Evolutionary conservation across 1,140 invertebrate species (phyloP).

Genomic region (Cataglyphis hispanica): DNA sequence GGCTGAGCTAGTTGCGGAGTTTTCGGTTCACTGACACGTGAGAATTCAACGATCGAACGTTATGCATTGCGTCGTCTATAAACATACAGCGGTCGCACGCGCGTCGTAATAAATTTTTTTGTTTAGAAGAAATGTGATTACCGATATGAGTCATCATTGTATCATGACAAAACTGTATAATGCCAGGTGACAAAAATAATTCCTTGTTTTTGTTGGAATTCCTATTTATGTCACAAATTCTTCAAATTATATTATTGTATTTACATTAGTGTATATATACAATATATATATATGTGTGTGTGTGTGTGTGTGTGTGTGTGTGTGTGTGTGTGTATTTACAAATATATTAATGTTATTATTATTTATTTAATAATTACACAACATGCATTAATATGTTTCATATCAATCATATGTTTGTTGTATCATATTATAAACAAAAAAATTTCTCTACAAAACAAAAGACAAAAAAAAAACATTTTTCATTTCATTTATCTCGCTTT

Average conservation of each 20-base stretch:
- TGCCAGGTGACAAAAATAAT: conserved; percentile 12
- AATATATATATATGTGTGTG: no score
- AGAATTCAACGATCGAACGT: conserved; percentile 49
- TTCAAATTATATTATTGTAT: background rate
- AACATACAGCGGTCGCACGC: conserved; percentile 21
- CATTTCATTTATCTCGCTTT: background rate
- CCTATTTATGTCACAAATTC: background rate
- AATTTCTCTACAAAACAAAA: background rate
- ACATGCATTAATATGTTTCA: background rate
- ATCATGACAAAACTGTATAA: background rate
- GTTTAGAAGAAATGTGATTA: conserved; percentile 41
- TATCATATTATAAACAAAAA: background rate
- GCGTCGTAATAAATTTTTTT: conserved; percentile 29
- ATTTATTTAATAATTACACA: background rate
- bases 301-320: no score
- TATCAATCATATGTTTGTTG: no score
- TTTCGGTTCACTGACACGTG: conserved; percentile 59
- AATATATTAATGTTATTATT: background rate
- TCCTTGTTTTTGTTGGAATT: background rate
- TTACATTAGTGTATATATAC: no score
- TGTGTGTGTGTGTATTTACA: no score
- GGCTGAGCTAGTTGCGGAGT: conserved; percentile 38
- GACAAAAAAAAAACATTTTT: background rate
- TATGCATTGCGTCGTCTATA: conserved; percentile 45
- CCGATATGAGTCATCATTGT: background rate